Conservation (phyloP, 2,797 vertebrate genomes). For the Dromococcyx pavoninus region DNA sequence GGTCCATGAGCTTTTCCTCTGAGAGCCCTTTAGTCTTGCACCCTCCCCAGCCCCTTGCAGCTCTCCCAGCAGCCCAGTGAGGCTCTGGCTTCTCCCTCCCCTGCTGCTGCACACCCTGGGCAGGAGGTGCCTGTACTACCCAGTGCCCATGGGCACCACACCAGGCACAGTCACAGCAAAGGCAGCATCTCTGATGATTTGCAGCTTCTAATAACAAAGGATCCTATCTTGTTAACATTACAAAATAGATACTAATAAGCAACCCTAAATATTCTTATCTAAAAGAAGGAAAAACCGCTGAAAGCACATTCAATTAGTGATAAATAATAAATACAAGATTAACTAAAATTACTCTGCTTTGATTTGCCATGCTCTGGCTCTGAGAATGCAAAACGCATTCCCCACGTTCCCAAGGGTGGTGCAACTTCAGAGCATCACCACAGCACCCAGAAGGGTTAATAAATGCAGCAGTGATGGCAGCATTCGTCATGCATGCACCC, state of each 20-base stretch:
- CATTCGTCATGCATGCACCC: fast-evolving
- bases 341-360: not conserved
- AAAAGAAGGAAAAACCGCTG: not conserved
- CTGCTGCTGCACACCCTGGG: not conserved
- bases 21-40: not conserved
- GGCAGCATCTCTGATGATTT: not conserved
- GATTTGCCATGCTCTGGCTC: not conserved
- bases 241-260: not conserved
- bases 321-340: slow-evolving; percentile 12
- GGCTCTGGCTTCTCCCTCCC: not conserved
- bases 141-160: not conserved
- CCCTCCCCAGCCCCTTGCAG: not conserved
- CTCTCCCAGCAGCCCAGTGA: not conserved
- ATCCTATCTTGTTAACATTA: not conserved
- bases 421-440: fast-evolving
- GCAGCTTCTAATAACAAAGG: not conserved
- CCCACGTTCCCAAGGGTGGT: not conserved
- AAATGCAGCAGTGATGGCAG: not conserved
- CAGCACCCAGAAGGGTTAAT: not conserved
- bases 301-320: not conserved
- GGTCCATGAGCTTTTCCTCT: not conserved
- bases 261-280: not conserved
- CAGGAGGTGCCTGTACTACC: not conserved
- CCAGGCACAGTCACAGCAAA: not conserved
- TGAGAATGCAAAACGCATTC: not conserved